Base-by-base conservation (phyloP, 2,113 vertebrate genomes). In the Oncorhynchus keta region DNA sequence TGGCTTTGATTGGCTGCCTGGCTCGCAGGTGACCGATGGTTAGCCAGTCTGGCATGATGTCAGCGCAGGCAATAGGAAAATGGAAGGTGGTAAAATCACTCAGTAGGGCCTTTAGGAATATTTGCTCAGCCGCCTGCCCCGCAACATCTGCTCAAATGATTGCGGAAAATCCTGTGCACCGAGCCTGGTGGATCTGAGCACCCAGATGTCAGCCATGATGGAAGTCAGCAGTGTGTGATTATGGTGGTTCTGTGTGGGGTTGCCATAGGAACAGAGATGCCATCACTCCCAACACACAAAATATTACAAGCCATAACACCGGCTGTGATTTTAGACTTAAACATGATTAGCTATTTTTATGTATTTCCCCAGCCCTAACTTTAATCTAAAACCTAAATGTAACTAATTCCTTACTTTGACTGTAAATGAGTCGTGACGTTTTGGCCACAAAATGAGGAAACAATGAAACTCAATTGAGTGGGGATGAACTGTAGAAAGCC, bases 141-240 rank as follows among this genome's bases (percentile, higher is more conserved):
- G 78, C 73, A 88, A 87, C 88, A 90, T 89, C 87, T 92, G 87
- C 88, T 87, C 49, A 76, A 85, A 83, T 81, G 67, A 80, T 86
- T 85, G 80, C 80, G 81, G 82, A 76, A 68, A 76, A 66, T 72
- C 65, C 67, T 77, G 67, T 72, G 79, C 79, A 48, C 32, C 45
- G 72, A 57, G 70, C 72, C 80, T 55, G 1, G 72, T 59, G 68
- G 79, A 79, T 83, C 48, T 71, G 64, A 85, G 85, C 80, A 57
- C 81, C 76, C 82, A 79, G 78, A 81, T 89, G 81, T 88, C 79
- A 28, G 57, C 66, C 16, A 51, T 79, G 83, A 86, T 75, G 78
- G 77, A 79, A 73, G 70, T 77, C 84, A 86, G 84, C 80, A 80
- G 57, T 48, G 72, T 72, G n/a, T 71, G 75, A 76, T 18, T 79